These are phyloP conservation scores for Erannis defoliaria DNA, from an alignment of 2,888 invertebrate species.

Conservation along the genomic window DNA sequence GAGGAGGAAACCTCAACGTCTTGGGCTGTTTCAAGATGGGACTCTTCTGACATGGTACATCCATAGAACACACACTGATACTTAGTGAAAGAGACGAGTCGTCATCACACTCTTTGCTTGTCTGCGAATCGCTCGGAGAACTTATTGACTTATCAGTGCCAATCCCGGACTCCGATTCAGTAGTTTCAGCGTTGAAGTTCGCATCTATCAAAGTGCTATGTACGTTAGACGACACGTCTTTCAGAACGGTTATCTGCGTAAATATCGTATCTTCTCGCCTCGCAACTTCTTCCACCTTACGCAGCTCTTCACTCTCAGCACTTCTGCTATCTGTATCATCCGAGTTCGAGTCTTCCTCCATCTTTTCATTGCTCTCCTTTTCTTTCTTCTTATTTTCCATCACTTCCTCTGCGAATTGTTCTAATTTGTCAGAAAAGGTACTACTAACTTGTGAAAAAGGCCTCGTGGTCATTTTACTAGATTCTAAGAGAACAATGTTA, in stretches of 20 bases:
- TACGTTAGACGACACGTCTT: conserved; percentile 79
- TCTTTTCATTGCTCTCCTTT: conserved; percentile 42
- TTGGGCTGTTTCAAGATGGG: conserved; percentile 93
- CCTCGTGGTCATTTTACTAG: conserved; percentile 72
- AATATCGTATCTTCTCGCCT: conserved; percentile 79
- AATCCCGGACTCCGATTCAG: conserved; percentile 80
- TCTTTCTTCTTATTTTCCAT: conserved; percentile 39
- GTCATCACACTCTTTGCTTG: conserved; percentile 82
- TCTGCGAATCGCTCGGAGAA: conserved; percentile 80
- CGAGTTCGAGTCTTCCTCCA: conserved; percentile 47
- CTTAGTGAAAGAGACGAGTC: conserved; percentile 79
- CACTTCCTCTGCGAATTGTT: conserved; percentile 56
- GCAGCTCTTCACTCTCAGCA: conserved; percentile 54
- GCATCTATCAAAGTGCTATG: conserved; percentile 79
- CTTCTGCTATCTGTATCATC: conserved; percentile 48
- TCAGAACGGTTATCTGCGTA: conserved; percentile 80
- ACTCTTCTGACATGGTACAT: conserved; percentile 86
- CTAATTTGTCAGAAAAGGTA: conserved; percentile 71
- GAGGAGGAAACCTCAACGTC: conserved; percentile 92
- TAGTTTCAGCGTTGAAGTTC: conserved; percentile 75
- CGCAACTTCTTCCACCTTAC: conserved; percentile 73
- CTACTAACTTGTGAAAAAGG: conserved; percentile 79
- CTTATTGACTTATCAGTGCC: conserved; percentile 82
- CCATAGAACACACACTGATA: conserved; percentile 76
- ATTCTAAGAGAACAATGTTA: conserved; percentile 74